Evolutionary conservation across 2,888 invertebrate species (phyloP), one percentile per base, ranked within the genome.

Genomic region (Metalampra italica): DNA sequence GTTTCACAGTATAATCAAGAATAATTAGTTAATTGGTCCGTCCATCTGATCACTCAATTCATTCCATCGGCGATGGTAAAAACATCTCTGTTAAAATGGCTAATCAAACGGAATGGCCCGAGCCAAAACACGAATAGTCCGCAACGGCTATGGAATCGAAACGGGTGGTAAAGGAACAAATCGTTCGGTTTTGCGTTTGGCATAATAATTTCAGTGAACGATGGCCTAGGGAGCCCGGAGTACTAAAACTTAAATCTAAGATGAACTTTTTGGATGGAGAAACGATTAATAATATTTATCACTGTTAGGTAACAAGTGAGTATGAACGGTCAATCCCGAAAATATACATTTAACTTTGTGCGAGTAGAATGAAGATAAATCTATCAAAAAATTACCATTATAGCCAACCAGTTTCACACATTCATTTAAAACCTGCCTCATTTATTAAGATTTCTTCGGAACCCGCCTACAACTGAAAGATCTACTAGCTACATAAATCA

Each of bases 131-230:
- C 50, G 50, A 57, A 38, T 48, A 34, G 13, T 38, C 45, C 49
- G 46, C 14, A 41, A 49, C 45, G 53, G 59, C 51, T 56, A 53
- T 53, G 53, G 52, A 58, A 59, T 57, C 43, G 53, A 51, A 58
- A 53, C 55, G 52, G 30, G 57, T 56, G 56, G 57, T 62, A 64
- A 64, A 62, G 59, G 56, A 61, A 65, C 61, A 65, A 71, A 69
- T 67, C 60, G 62, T 43, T 55, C 57, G 60, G 52, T 60, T 62
- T 58, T 65, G 66, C 60, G 60, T 64, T 66, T 67, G 66, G 67
- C 67, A 69, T 71, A 64, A 68, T 66, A 68, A 71, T 71, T 63
- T 49, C 52, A 50, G 53, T 45, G 60, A 60, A 63, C 59, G 66
- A 60, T 60, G 59, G 60, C 59, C 61, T 50, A 54, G 68, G 68